phyloP scores from a whole-genome alignment of 2,797 vertebrate genomes.

The Danio tinwini region DNA sequence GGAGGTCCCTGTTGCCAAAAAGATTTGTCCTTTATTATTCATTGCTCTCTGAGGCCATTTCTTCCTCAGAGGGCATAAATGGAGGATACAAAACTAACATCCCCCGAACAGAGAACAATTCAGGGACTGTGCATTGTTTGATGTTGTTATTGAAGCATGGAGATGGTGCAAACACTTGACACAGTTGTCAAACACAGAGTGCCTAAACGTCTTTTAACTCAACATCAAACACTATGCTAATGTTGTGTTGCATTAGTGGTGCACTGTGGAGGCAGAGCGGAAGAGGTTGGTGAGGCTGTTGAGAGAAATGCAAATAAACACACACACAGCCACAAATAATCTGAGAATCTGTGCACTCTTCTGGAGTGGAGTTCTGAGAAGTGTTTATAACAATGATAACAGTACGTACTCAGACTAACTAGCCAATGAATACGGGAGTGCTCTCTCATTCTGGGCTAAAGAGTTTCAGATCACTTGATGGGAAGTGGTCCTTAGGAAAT shows the following conservation, averaged over 20 bases:
- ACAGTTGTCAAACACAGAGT: conserved; percentile 80
- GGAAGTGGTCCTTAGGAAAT: conserved; percentile 57
- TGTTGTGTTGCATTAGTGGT: conserved; percentile 76
- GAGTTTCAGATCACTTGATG: conserved; percentile 60
- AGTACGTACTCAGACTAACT: conserved; percentile 56
- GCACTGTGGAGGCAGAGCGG: conserved; percentile 35
- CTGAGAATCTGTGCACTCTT: conserved; percentile 36
- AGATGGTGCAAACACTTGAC: conserved; percentile 78
- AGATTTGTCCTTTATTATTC: conserved; percentile 48
- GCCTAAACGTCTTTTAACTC: conserved; percentile 80
- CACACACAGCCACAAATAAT: conserved; percentile 45
- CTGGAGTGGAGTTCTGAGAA: conserved; percentile 44
- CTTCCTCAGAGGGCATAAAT: conserved; percentile 51
- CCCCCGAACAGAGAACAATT: conserved; percentile 44
- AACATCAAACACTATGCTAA: conserved; percentile 84
- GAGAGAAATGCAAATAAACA: conserved; percentile 48
- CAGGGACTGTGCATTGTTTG: conserved; percentile 74
- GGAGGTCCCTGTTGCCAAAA: conserved; percentile 29
- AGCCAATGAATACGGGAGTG: conserved; percentile 56
- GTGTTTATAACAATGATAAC: conserved; percentile 57
- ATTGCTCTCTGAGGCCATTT: conserved; percentile 49
- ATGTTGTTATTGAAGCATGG: conserved; percentile 80
- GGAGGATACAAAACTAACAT: conserved; percentile 43
- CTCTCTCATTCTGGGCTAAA: conserved; percentile 55
- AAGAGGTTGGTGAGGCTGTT: conserved; percentile 45